These are phyloP conservation scores for Tonatia bakeri DNA, from an alignment of 2,113 vertebrate genomes.

Conservation along the genomic window DNA sequence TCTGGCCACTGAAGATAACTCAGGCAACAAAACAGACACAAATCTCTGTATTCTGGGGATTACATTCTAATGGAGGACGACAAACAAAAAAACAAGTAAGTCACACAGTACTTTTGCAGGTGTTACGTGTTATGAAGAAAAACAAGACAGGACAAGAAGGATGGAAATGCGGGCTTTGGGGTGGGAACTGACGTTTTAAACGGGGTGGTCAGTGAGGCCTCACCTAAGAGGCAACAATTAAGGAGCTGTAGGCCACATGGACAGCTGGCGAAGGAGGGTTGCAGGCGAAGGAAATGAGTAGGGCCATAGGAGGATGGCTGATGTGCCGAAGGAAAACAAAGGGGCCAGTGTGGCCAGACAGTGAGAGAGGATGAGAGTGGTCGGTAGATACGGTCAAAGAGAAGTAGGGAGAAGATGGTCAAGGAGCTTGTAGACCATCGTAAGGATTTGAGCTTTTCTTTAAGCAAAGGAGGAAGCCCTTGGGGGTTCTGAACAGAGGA, in stretches of 20 bases:
- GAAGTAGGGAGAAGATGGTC: background rate
- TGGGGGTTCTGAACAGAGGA: background rate
- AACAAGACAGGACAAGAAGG: background rate
- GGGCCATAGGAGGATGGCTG: background rate
- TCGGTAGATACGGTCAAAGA: background rate
- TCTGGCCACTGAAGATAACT: background rate
- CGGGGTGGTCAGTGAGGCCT: background rate
- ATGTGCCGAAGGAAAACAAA: background rate
- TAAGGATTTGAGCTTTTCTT: background rate
- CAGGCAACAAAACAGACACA: background rate
- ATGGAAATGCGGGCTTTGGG: background rate
- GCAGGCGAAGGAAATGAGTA: background rate
- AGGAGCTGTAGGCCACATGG: background rate
- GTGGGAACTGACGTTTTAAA: background rate
- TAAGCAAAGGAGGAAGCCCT: background rate
- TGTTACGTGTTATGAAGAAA: background rate
- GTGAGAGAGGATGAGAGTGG: background rate
- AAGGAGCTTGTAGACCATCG: background rate
- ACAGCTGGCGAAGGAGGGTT: background rate
- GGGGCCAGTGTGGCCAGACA: background rate
- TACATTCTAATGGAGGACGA: background rate
- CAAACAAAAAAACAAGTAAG: background rate
- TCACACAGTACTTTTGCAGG: background rate
- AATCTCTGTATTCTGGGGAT: background rate
- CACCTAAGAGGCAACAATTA: background rate